Base-by-base conservation (phyloP, 2,888 invertebrate species). In the Ochropleura leucogaster region DNA sequence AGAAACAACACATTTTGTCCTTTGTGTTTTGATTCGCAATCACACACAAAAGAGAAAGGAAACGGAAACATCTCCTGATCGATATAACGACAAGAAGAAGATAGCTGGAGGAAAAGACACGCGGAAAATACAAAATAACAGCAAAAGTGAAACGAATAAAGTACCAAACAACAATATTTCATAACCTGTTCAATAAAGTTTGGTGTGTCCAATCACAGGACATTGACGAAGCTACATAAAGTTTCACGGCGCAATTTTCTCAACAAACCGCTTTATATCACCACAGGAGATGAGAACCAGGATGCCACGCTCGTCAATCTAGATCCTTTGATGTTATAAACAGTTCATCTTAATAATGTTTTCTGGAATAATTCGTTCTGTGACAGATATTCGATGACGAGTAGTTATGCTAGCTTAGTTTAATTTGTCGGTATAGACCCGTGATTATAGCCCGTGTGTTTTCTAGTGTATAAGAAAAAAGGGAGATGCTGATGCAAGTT, bases 261-360 rank as follows among this genome's bases (percentile, higher is more conserved):
- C 42, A 57, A 64, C 57, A 49, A 72, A 47, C 20, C 63, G 44
- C 70, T 83, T 79, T 65, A 66, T 64, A n/a, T 68, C 57, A 42
- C n/a, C 47, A 66, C 57, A 64, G 46, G 20, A 62, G 53, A 60
- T 55, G 55, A 68, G 51, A 42, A 55, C 30, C 85, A 84, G 85
- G 82, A 81, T 72, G 82, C 77, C 10, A 69, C 69, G 82, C 77
- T 84, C 64, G 64, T 81, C 72, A 82, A 81, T 72, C 51, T 59
- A 77, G 64, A 84, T 82, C 82, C 81, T 82, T 82, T 81, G 82
- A 84, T 81, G 77, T 84, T 77, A 30, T 77, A 77, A 84, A 67
- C 72, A 76, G 76, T 80, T 82, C 71, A 84, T 81, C 53, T 10
- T 30, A 72, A 81, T 30, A 72, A 81, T 70, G 72, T 14, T 81